These are phyloP conservation scores for Lasioglossum lativentre DNA, from an alignment of 2,888 invertebrate species.

Conservation along the genomic window DNA sequence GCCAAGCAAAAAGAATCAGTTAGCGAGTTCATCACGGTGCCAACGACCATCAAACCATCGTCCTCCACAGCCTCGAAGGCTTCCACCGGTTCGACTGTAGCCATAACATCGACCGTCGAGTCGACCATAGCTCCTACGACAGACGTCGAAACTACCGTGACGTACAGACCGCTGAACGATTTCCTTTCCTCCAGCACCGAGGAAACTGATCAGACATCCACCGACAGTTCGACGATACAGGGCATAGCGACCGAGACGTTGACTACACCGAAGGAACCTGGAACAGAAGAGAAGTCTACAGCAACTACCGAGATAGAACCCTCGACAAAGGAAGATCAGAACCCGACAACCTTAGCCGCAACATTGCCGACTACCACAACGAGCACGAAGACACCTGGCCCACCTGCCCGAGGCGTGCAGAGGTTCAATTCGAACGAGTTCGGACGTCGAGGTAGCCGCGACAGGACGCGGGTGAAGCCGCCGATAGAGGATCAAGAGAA, in stretches of 20 bases:
- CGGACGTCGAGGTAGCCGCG: conserved; percentile 1
- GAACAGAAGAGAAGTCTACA: neutral
- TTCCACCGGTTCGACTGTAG: neutral
- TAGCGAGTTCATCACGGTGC: neutral
- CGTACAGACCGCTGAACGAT: neutral
- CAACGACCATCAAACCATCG: neutral
- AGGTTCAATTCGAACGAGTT: conserved; percentile 12
- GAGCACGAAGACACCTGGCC: neutral
- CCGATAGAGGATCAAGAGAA: neutral
- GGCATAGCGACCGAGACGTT: neutral
- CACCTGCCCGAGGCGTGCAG: neutral
- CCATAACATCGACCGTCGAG: neutral
- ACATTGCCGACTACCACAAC: neutral
- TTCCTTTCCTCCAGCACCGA: neutral
- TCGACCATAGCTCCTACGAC: neutral
- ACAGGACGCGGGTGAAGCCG: neutral
- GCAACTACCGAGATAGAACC: neutral
- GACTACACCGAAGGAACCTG: neutral
- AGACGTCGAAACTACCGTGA: neutral
- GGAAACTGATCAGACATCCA: neutral
- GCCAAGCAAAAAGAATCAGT: neutral
- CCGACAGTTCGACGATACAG: neutral
- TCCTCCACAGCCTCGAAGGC: neutral
- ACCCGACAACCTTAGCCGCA: neutral
- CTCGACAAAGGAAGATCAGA: neutral